A percentile compares a stretch with the other conserved stretches of the same genome.
These are phyloP conservation scores for Caenorhabditis sp. DNA, from an alignment of 2,888 invertebrate species.

Conservation along the genomic window DNA sequence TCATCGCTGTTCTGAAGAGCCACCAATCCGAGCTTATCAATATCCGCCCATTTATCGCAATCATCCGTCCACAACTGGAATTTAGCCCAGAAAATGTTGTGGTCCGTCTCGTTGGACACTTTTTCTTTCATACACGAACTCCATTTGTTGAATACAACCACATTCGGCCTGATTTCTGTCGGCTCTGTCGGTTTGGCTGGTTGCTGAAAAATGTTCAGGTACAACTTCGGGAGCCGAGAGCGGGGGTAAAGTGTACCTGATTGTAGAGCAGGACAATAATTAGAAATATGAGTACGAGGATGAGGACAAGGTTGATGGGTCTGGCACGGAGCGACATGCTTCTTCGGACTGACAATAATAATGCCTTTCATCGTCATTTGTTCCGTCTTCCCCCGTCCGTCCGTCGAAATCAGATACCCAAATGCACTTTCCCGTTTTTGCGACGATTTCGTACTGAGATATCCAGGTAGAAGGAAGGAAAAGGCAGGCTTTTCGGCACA, in stretches of 20 bases:
- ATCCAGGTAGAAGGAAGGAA: neutral
- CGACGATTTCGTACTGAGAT: neutral
- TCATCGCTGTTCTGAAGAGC: constrained; percentile 33
- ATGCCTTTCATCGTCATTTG: no score
- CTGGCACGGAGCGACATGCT: constrained; percentile 16
- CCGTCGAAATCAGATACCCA: constrained; percentile 11
- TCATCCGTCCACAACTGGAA: constrained; percentile 39
- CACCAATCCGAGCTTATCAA: constrained; percentile 32
- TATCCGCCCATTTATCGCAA: constrained; percentile 30
- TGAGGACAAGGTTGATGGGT: constrained; percentile 25
- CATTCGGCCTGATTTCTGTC: neutral
- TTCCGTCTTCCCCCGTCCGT: no score
- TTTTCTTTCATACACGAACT: constrained; percentile 18
- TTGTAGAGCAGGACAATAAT: constrained; percentile 25
- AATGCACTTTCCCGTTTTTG: constrained; percentile 8
- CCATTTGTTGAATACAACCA: constrained; percentile 17
- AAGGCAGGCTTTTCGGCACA: neutral
- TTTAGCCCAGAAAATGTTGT: constrained; percentile 27
- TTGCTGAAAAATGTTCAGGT: neutral
- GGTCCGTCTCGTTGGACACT: constrained; percentile 24
- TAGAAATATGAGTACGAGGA: constrained; percentile 20
- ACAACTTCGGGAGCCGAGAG: no score
- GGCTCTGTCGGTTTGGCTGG: neutral
- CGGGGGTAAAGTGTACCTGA: neutral
- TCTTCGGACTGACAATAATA: no score